Evolutionary conservation across 2,113 vertebrate genomes (phyloP).

Genomic region (Pangasianodon gigas): DNA sequence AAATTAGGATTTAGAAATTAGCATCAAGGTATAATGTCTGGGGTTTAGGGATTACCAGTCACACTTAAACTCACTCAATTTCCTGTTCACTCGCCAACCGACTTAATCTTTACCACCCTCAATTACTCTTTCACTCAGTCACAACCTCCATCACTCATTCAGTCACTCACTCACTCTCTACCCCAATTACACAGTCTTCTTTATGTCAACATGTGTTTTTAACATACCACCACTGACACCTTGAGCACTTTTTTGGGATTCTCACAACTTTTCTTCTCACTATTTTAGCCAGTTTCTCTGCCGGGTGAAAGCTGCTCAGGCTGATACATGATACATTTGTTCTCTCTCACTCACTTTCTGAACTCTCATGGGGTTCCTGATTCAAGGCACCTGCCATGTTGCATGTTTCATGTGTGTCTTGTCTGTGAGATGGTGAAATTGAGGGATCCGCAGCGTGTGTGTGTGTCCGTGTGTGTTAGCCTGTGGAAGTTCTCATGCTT

Average conservation of each 20-base stretch:
- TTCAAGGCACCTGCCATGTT: slow-evolving; percentile 21
- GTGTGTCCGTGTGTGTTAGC: neutral
- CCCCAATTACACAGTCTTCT: slow-evolving; percentile 31
- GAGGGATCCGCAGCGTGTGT: neutral
- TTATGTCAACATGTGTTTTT: slow-evolving; percentile 42
- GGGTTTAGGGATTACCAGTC: neutral
- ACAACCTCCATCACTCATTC: neutral
- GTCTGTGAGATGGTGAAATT: neutral
- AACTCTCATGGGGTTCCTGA: slow-evolving; percentile 14
- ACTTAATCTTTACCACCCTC: neutral
- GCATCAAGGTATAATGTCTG: neutral
- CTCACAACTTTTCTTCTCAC: neutral
- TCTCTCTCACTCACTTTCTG: slow-evolving; percentile 7
- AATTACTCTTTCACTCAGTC: slow-evolving; percentile 3
- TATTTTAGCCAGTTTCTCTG: slow-evolving; percentile 46
- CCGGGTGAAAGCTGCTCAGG: slow-evolving; percentile 26
- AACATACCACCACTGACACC: slow-evolving; percentile 44
- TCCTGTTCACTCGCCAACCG: neutral
- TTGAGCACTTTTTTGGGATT: slow-evolving; percentile 25
- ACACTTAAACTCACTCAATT: slow-evolving; percentile 5
- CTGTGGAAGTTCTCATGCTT: neutral
- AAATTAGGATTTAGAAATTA: neutral
- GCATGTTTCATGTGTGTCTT: slow-evolving; percentile 16
- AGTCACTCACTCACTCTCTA: neutral
- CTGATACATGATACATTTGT: slow-evolving; percentile 3